Base-by-base conservation (phyloP, 2,888 invertebrate species). In the Baccha elongata region DNA sequence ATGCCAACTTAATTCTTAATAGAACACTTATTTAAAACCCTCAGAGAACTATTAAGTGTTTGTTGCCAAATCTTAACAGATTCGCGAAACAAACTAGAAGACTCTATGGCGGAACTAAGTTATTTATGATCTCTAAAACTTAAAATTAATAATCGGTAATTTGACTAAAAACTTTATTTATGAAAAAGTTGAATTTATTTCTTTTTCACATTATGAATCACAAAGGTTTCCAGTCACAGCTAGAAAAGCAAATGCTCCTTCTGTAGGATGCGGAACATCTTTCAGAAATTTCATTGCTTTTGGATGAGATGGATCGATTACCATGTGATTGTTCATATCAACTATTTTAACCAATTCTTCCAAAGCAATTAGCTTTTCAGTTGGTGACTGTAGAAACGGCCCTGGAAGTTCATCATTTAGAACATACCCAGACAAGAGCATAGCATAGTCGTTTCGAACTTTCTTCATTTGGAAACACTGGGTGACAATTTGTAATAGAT, bases 171-270 rank as follows among this genome's bases (percentile, higher is more conserved):
- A n/a, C 17, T 5, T 17, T 46, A 21, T 5, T 8, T 19, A 6
- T 2, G 2, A 44, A 44, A 7, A 19, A 44, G 19, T 0, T 1
- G 35, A 23, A 46, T 21, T 37, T 60, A 11, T 29, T 29, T 3
- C 1, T 11, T 13, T 23, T 29, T 21, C 0, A 11, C 1, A 19
- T 13, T 11, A 3, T 32, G 71, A 58, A 11, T 85, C 64, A 55
- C 74, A 85, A 80, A 92, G 86, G 80, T 92, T 92, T 6, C 92
- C 92, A 19, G 91, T 92, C 7, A 92, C 86, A 1, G 92, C 92
- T 35, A 93, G 91, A 85, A 92, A 92, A 85, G 92, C 92, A 86
- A 92, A 92, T 2, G 92, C 93, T 1, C 93, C 93, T 69, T 92
- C 92, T 53, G 91, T 91, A 3, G 92, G 92, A 37, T 90, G 87